phyloP scores from a whole-genome alignment of 1,140 invertebrate genomes.

The Drosophila trapezifrons region DNA sequence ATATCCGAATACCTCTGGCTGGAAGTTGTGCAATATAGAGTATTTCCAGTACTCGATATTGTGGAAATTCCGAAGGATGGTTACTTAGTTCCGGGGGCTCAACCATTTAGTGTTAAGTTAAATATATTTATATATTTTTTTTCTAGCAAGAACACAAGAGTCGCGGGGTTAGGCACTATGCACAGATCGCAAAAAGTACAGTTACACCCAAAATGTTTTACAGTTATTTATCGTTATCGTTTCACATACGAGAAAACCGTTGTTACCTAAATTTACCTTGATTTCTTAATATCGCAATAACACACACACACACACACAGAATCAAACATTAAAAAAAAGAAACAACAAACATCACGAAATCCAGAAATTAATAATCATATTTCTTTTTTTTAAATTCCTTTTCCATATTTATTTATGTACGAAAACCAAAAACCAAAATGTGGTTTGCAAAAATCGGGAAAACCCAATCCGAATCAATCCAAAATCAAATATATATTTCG shows the following conservation, averaged over 20 bases:
- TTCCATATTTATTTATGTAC: slow-evolving; percentile 84
- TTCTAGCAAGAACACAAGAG: slow-evolving; percentile 20
- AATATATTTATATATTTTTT: slow-evolving; percentile 5
- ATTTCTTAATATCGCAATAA: slow-evolving; percentile 24
- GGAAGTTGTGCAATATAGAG: neutral
- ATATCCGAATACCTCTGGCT: too few relatives aligned
- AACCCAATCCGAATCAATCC: slow-evolving; percentile 76
- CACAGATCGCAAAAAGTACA: slow-evolving; percentile 50
- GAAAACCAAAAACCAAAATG: slow-evolving; percentile 83
- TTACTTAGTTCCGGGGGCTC: too few relatives aligned
- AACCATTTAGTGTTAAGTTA: slow-evolving; percentile 19
- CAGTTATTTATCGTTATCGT: slow-evolving; percentile 36
- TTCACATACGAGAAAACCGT: slow-evolving; percentile 32
- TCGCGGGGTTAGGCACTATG: slow-evolving; percentile 44
- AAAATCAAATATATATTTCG: slow-evolving; percentile 67
- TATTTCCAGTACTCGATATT: neutral
- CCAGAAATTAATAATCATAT: slow-evolving; percentile 84
- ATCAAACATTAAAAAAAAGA: slow-evolving; percentile 32
- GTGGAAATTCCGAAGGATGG: neutral
- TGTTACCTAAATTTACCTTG: slow-evolving; percentile 21
- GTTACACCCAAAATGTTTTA: slow-evolving; percentile 35
- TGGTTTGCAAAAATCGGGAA: slow-evolving; percentile 79
- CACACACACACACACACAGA: slow-evolving; percentile 24
- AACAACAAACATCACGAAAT: slow-evolving; percentile 63
- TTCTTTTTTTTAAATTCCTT: slow-evolving; percentile 83